phyloP scores from a whole-genome alignment of 2,113 vertebrate genomes.

The Albula goreensis region DNA sequence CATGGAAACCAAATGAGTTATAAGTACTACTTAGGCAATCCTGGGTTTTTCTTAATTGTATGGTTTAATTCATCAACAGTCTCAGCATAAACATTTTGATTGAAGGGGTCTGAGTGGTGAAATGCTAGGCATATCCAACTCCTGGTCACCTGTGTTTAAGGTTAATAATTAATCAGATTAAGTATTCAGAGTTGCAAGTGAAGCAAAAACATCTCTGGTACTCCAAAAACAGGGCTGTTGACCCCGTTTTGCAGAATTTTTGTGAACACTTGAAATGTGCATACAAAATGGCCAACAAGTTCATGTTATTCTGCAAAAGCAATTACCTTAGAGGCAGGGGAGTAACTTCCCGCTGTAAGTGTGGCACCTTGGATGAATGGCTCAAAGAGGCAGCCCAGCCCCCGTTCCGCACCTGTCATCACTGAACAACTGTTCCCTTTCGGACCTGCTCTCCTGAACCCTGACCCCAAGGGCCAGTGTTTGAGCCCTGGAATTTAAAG shows the following conservation, averaged over 20 bases:
- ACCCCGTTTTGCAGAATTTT: background rate
- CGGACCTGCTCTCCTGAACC: conserved; percentile 17
- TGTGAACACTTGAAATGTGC: background rate
- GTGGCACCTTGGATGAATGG: background rate
- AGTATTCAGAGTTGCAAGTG: no score
- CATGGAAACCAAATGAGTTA: no score
- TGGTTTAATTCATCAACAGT: no score
- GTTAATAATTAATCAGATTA: no score
- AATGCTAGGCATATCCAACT: no score
- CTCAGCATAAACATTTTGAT: no score
- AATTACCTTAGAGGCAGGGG: background rate
- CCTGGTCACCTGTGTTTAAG: no score
- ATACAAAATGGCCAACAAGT: background rate
- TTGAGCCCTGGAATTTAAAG: conserved; percentile 19
- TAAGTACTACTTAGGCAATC: background rate
- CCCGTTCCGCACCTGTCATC: conserved; percentile 58
- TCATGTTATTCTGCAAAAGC: background rate
- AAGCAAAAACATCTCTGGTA: background rate
- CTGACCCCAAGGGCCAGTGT: conserved; percentile 9
- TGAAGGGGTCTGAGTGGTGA: no score
- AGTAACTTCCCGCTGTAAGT: background rate
- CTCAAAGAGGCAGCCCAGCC: background rate
- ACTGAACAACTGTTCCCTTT: conserved; percentile 50
- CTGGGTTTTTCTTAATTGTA: background rate
- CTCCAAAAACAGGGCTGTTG: background rate